phyloP scores from a whole-genome alignment of 2,797 vertebrate species.

The Notamacropus eugenii region DNA sequence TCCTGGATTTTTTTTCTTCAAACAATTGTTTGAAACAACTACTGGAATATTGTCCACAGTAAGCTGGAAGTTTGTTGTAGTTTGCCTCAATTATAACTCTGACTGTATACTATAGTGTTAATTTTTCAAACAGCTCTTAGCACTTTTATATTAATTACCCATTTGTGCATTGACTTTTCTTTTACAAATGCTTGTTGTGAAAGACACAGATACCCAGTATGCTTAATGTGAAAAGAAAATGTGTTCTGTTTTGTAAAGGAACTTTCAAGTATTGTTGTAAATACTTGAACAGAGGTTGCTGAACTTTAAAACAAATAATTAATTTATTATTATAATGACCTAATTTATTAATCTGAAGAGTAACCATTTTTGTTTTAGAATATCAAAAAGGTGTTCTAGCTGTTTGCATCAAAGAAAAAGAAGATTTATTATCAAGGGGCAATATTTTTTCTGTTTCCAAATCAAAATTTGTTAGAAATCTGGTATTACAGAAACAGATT shows the following conservation, averaged over 20 bases:
- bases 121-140: conserved; percentile 90
- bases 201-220: conserved; percentile 90
- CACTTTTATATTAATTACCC: conserved; percentile 93
- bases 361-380: conserved; percentile 89
- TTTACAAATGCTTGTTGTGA: conserved; percentile 90
- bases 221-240: conserved; percentile 91
- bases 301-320: conserved; percentile 90
- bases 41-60: conserved; percentile 90
- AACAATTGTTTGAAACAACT: conserved; percentile 89
- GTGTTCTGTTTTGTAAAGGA: conserved; percentile 90
- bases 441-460: conserved; percentile 89
- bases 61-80: conserved; percentile 90
- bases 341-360: conserved; percentile 95
- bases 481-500: conserved; percentile 83
- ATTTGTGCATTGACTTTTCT: conserved; percentile 88
- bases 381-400: conserved; percentile 90
- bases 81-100: conserved; percentile 88
- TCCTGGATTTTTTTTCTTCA: conserved; percentile 82
- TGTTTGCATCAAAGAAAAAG: conserved; percentile 87
- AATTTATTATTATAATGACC: conserved; percentile 96
- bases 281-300: conserved; percentile 94
- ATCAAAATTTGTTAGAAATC: conserved; percentile 84
- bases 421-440: conserved; percentile 87
- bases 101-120: conserved; percentile 89
- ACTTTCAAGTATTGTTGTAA: conserved; percentile 96